Percentiles rank a stretch among this genome's conserved stretches.
Evolutionary conservation across 2,888 invertebrate species (phyloP).

Genomic region (Norana najaformis): DNA sequence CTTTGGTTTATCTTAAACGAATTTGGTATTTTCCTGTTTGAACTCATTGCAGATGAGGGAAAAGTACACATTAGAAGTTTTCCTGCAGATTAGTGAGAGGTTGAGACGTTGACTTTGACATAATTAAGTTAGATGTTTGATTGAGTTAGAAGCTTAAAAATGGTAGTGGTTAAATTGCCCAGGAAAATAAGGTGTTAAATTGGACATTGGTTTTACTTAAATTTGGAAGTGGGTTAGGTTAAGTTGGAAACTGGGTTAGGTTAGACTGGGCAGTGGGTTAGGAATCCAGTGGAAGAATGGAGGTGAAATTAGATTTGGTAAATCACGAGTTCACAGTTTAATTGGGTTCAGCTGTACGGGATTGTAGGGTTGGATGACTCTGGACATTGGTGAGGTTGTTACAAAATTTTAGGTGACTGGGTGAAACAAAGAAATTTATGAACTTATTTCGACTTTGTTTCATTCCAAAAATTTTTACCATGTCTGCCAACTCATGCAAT

Average conservation of each 20-base stretch:
- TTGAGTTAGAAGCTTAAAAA: no score
- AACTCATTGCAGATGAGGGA: neutral
- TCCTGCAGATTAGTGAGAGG: no score
- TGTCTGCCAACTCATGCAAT: no score
- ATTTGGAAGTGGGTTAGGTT: neutral
- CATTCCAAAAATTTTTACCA: no score
- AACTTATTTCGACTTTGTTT: no score
- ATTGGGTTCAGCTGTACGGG: neutral
- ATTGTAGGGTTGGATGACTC: neutral
- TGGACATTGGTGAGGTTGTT: conserved; percentile 5
- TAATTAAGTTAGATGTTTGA: no score
- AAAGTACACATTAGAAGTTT: no score
- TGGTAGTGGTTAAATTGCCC: neutral
- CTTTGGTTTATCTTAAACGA: neutral
- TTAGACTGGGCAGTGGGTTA: neutral
- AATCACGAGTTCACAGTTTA: neutral
- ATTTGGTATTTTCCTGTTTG: neutral
- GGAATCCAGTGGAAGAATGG: neutral
- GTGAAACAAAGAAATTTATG: no score
- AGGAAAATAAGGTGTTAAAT: neutral
- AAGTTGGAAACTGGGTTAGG: neutral
- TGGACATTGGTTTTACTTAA: no score
- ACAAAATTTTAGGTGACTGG: no score
- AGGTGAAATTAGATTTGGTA: neutral
- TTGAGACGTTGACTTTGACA: no score